phyloP scores from a whole-genome alignment of 2,888 invertebrate genomes.

The Eugnorisma glareosa region DNA sequence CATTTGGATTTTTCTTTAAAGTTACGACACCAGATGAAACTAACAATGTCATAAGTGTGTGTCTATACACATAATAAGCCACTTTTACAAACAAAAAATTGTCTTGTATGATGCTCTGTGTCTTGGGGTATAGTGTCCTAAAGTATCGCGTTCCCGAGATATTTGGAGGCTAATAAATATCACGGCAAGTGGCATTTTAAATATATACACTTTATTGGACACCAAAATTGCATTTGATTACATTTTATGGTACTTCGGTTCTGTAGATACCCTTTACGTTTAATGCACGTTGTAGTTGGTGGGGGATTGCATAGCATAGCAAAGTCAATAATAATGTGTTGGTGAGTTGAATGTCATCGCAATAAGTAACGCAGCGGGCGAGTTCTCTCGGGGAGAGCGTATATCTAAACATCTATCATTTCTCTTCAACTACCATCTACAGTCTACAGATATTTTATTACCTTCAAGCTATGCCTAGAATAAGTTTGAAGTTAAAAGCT shows the following conservation, averaged over 20 bases:
- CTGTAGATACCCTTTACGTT: conserved; percentile 10
- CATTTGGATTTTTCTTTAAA: not conserved
- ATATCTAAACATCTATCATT: conserved; percentile 18
- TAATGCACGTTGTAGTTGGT: not conserved
- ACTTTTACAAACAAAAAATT: not conserved
- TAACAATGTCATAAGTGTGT: not conserved
- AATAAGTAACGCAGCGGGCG: conserved; percentile 62
- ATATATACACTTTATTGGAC: not conserved
- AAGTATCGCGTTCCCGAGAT: not conserved
- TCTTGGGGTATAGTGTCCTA: not conserved
- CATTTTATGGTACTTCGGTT: not conserved
- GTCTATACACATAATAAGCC: not conserved
- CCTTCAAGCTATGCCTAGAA: not conserved
- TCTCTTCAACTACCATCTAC: conserved; percentile 3
- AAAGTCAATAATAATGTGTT: conserved; percentile 55
- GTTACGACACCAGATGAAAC: not conserved
- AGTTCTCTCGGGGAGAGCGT: conserved; percentile 34
- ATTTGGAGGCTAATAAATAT: not conserved
- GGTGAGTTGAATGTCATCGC: conserved; percentile 60
- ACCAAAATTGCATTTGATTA: not conserved
- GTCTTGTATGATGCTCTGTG: no score
- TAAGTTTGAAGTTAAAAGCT: not conserved
- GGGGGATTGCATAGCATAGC: conserved; percentile 39
- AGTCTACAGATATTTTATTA: conserved; percentile 2
- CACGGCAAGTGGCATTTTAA: not conserved